phyloP scores from a whole-genome alignment of 1,140 invertebrate species.

The Anadara kagoshimensis region DNA sequence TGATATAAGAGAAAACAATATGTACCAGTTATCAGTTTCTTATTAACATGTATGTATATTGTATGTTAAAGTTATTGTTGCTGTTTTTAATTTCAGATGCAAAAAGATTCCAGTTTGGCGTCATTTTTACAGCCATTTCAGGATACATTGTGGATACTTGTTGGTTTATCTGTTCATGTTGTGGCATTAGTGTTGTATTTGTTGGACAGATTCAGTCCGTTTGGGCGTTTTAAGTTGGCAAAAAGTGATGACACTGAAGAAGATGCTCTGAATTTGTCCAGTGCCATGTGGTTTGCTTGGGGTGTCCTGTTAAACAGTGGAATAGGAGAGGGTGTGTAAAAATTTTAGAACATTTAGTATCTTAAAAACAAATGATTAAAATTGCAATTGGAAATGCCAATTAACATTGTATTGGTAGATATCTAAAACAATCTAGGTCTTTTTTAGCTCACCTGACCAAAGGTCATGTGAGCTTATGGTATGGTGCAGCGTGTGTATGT shows the following conservation, averaged over 20 bases:
- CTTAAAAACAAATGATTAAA: not conserved
- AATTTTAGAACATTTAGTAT: no score
- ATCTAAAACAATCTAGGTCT: no score
- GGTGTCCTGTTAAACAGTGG: constrained; percentile 98
- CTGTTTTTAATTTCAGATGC: constrained; percentile 80
- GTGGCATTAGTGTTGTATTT: constrained; percentile 97
- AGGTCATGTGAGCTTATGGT: no score
- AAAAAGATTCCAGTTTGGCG: constrained; percentile 93
- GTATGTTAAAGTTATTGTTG: not conserved
- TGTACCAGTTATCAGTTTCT: no score
- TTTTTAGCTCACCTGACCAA: no score
- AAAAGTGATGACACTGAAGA: constrained; percentile 91
- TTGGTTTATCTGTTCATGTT: constrained; percentile 98
- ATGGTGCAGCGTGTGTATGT: no score
- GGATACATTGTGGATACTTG: constrained; percentile 98
- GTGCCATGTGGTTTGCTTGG: constrained; percentile 99
- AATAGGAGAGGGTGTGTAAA: constrained; percentile 92
- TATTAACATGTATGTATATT: not conserved
- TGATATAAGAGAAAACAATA: no score
- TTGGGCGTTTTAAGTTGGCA: constrained; percentile 87
- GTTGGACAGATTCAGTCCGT: constrained; percentile 96
- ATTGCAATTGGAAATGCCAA: no score
- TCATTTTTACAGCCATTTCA: constrained; percentile 99
- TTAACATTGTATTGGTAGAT: no score
- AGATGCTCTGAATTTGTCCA: constrained; percentile 96